A percentile compares a stretch with the other conserved stretches of the same genome.
These are phyloP conservation scores for Streptopelia turtur DNA, from an alignment of 2,797 vertebrate species.

Conservation along the genomic window DNA sequence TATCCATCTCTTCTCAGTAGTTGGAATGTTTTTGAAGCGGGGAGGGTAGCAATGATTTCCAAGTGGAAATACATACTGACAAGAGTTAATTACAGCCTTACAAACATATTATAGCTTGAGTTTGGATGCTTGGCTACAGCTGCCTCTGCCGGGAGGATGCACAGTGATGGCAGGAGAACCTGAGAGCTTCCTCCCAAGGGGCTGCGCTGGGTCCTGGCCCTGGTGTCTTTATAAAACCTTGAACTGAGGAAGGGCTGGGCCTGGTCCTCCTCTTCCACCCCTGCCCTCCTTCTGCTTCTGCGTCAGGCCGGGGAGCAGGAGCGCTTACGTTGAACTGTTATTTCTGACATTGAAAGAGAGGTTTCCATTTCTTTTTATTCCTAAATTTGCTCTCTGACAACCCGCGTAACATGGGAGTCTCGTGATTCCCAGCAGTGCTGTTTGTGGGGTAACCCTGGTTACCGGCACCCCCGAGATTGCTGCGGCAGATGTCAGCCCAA, in stretches of 20 bases:
- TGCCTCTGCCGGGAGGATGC: background rate
- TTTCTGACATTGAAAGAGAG: constrained; percentile 15
- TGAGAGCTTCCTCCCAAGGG: rapidly evolving
- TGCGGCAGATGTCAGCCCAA: background rate
- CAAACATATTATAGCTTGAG: background rate
- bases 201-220: background rate
- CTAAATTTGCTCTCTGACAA: background rate
- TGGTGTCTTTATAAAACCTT: background rate
- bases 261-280: background rate
- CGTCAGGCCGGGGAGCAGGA: background rate
- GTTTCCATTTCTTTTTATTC: constrained; percentile 22
- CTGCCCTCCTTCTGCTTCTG: background rate
- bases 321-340: background rate
- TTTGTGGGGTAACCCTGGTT: background rate
- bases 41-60: background rate
- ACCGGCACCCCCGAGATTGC: background rate
- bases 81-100: background rate
- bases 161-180: background rate
- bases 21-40: background rate
- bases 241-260: background rate
- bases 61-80: background rate
- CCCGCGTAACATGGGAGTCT: background rate
- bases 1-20: background rate
- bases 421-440: background rate
- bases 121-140: background rate